Conservation (phyloP, 2,888 invertebrate species). For the Drosophila birchii region DNA sequence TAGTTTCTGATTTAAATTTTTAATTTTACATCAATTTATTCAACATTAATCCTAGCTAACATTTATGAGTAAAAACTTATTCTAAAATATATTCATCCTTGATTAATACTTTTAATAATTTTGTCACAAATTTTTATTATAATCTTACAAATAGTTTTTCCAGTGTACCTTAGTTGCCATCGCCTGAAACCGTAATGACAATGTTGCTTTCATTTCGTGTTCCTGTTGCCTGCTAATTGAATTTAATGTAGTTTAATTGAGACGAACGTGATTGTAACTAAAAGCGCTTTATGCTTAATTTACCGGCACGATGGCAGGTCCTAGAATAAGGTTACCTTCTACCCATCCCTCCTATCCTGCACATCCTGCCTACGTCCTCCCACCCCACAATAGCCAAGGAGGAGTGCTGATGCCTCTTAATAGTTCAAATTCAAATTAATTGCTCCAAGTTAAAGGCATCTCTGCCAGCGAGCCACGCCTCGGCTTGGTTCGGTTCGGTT, state of each 20-base stretch:
- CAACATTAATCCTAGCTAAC: too few species aligned
- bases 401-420: constrained; percentile 64
- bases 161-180: constrained; percentile 25
- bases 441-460: constrained; percentile 68
- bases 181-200: constrained; percentile 68
- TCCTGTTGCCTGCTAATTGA: constrained; percentile 69
- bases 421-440: constrained; percentile 73
- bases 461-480: constrained; percentile 39
- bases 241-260: constrained; percentile 81
- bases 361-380: background rate
- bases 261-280: constrained; percentile 80
- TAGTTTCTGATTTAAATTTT: background rate
- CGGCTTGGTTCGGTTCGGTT: background rate
- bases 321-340: constrained; percentile 8
- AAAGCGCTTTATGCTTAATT: constrained; percentile 80
- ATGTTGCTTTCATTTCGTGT: constrained; percentile 70
- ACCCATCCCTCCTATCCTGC: background rate
- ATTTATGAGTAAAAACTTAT: background rate
- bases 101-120: too few species aligned
- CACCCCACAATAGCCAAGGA: constrained; percentile 34
- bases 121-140: too few species aligned
- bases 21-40: too few species aligned
- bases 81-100: too few species aligned
- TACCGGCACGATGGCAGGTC: constrained; percentile 60
- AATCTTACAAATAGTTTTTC: background rate